Evolutionary conservation across 2,888 invertebrate species (phyloP).

Genomic region (Xestia c-nigrum): DNA sequence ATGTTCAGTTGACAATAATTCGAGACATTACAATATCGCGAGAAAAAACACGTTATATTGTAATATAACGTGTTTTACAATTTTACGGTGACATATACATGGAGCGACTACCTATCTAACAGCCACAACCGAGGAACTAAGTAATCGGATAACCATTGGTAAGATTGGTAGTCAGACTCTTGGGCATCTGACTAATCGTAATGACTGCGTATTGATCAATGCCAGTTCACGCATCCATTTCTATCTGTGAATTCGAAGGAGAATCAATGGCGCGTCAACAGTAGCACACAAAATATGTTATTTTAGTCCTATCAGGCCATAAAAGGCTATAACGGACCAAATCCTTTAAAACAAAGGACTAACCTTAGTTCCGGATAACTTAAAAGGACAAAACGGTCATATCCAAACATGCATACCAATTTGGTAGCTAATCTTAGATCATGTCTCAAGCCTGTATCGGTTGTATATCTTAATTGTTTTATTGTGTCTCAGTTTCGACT

Average conservation of each 20-base stretch:
- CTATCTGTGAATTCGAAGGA: neutral
- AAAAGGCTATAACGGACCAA: conserved; percentile 4
- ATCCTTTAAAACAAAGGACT: conserved; percentile 24
- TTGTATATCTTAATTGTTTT: conserved; percentile 44
- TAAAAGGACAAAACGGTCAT: conserved; percentile 49
- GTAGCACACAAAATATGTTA: neutral
- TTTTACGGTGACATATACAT: too few species aligned
- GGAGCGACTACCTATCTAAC: neutral
- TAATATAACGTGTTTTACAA: too few species aligned
- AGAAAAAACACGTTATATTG: too few species aligned
- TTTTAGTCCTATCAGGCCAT: neutral
- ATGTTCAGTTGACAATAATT: too few species aligned
- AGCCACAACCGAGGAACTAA: neutral
- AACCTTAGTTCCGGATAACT: conserved; percentile 41
- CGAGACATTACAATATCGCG: too few species aligned
- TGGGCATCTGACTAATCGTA: neutral
- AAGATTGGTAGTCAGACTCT: neutral
- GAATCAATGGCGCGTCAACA: neutral
- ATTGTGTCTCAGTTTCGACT: conserved; percentile 1
- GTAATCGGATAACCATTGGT: neutral
- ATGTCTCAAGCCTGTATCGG: conserved; percentile 28
- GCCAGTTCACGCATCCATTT: neutral
- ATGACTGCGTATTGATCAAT: neutral
- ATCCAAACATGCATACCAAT: conserved; percentile 51
- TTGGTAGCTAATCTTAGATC: conserved; percentile 52